These are phyloP conservation scores for Apoda limacodes DNA, from an alignment of 2,888 invertebrate genomes.

Conservation along the genomic window DNA sequence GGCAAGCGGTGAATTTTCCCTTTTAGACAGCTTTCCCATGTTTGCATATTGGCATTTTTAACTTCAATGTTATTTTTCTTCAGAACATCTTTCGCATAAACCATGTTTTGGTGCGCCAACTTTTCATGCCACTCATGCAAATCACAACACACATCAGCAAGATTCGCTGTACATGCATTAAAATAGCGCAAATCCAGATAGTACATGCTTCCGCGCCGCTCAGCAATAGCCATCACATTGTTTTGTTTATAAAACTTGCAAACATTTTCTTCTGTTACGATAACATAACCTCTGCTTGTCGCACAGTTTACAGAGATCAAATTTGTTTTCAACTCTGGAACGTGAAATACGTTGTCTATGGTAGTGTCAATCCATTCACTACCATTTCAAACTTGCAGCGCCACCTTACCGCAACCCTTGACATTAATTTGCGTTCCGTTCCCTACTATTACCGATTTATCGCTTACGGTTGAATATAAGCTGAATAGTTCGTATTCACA, in stretches of 20 bases:
- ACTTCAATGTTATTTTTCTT: slow-evolving; percentile 13
- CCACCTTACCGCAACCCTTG: slow-evolving; percentile 18
- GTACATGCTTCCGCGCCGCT: slow-evolving; percentile 9
- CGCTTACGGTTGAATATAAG: slow-evolving; percentile 3
- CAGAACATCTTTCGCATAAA: slow-evolving; percentile 14
- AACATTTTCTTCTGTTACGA: slow-evolving; percentile 15
- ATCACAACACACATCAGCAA: slow-evolving; percentile 3
- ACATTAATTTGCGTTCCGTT: slow-evolving; percentile 17
- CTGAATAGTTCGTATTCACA: slow-evolving; percentile 15
- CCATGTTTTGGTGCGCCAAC: slow-evolving; percentile 17
- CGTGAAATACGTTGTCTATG: slow-evolving; percentile 21
- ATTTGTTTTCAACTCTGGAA: slow-evolving; percentile 19
- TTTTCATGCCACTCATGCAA: slow-evolving; percentile 18
- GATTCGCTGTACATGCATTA: slow-evolving; percentile 5
- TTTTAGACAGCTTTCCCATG: slow-evolving; percentile 19
- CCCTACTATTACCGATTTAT: slow-evolving; percentile 17
- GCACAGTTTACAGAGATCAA: slow-evolving; percentile 18
- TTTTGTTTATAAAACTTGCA: slow-evolving; percentile 12
- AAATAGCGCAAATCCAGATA: slow-evolving; percentile 9
- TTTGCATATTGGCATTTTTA: slow-evolving; percentile 1
- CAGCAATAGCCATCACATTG: slow-evolving; percentile 6
- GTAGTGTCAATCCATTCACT: slow-evolving; percentile 20
- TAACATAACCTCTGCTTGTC: slow-evolving; percentile 19
- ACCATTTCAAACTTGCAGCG: slow-evolving; percentile 17
- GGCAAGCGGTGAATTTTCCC: slow-evolving; percentile 14